These are phyloP conservation scores for Mamestra configurata DNA, from an alignment of 1,140 invertebrate species.

Conservation along the genomic window DNA sequence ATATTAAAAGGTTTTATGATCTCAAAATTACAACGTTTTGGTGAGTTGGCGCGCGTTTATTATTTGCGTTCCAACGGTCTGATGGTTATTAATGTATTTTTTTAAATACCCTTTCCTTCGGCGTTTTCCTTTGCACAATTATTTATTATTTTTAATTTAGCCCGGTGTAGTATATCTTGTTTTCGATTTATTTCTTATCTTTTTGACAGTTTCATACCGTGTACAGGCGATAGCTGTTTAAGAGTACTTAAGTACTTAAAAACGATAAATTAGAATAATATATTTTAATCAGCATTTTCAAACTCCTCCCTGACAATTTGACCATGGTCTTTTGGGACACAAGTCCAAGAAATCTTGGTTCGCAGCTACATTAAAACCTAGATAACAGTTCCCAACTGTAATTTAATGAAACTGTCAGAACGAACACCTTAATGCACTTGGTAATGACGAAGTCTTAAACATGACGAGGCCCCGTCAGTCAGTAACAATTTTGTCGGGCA, in stretches of 20 bases:
- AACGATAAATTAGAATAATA: background rate
- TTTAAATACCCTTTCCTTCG: constrained; percentile 24
- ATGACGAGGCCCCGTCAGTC: background rate
- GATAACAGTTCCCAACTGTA: background rate
- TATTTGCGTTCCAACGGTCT: constrained; percentile 73
- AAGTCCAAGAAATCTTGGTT: background rate
- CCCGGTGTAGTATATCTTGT: constrained; percentile 44
- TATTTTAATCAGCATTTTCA: background rate
- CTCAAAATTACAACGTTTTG: constrained; percentile 55
- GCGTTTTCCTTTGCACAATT: constrained; percentile 45
- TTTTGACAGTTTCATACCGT: constrained; percentile 30
- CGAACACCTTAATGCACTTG: constrained; percentile 2
- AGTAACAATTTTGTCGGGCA: background rate
- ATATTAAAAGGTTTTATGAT: constrained; percentile 41
- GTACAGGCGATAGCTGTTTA: background rate
- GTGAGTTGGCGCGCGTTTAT: constrained; percentile 63
- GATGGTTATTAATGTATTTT: constrained; percentile 53
- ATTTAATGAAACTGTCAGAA: constrained; percentile 11
- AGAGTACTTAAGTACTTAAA: background rate
- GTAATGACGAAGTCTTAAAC: constrained; percentile 4
- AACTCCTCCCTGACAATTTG: background rate
- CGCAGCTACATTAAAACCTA: background rate
- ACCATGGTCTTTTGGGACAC: background rate
- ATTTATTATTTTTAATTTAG: constrained; percentile 49
- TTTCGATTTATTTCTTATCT: background rate